These are phyloP conservation scores for Pharmacophagus antenor DNA, from an alignment of 2,888 invertebrate species.

Conservation along the genomic window DNA sequence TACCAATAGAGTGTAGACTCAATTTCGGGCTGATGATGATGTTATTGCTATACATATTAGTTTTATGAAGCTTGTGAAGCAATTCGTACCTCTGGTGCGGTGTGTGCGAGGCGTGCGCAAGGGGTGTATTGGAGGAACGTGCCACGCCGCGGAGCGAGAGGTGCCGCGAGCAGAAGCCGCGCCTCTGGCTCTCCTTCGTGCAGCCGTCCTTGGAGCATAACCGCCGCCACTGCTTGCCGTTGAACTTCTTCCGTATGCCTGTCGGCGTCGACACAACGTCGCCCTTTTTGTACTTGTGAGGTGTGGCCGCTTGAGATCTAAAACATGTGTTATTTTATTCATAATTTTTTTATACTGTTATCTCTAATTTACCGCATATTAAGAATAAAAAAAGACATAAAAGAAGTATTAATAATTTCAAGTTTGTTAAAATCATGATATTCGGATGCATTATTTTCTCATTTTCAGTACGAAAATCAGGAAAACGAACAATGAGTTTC, in stretches of 20 bases:
- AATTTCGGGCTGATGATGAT: too few relatives aligned
- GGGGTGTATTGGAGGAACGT: constrained; percentile 69
- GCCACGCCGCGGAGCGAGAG: constrained; percentile 91
- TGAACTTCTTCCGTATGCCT: constrained; percentile 99
- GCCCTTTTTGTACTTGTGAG: constrained; percentile 98
- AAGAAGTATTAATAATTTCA: too few relatives aligned
- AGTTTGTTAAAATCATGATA: too few relatives aligned
- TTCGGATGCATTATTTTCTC: too few relatives aligned
- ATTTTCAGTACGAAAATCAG: too few relatives aligned
- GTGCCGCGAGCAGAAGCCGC: constrained; percentile 98
- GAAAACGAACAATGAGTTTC: too few relatives aligned
- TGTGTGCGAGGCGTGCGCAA: constrained; percentile 66
- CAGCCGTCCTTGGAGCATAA: constrained; percentile 97
- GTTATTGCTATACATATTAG: too few relatives aligned
- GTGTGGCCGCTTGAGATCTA: constrained; percentile 94
- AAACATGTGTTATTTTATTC: neutral
- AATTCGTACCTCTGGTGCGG: constrained; percentile 66
- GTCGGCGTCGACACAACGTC: constrained; percentile 96
- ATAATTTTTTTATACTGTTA: neutral
- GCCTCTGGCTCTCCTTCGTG: constrained; percentile 95
- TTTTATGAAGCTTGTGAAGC: too few relatives aligned
- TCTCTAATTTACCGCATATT: too few relatives aligned
- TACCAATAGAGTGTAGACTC: too few relatives aligned
- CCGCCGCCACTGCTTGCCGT: constrained; percentile 99
- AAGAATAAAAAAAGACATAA: too few relatives aligned